Base-by-base conservation (phyloP, 2,797 vertebrate species). In the Ctenosaura bakeri region DNA sequence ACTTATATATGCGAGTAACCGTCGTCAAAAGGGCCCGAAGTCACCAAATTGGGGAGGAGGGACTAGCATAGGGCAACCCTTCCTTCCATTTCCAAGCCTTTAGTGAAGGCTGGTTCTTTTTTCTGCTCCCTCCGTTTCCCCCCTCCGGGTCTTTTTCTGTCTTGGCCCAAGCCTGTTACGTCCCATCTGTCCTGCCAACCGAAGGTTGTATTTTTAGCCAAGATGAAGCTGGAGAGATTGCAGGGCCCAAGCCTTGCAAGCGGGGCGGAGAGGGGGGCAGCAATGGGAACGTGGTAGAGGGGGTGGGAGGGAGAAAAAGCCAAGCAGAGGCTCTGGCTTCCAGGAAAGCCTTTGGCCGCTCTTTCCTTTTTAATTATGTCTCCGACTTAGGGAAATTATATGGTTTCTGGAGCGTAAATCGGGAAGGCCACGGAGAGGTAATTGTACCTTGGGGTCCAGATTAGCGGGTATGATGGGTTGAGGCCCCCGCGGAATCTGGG, bases 391-490 rank as follows among this genome's bases (percentile, higher is more conserved):
- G 94, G 83, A 94, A 92, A 96, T 95, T 56, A 95, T 0, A 92
- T 0, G 92, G 95, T 93, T 95, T 89, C 88, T 74, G 1, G 64
- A 95, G 90, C 52, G 0, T 56, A 93, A 94, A 82, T 87, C 59
- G 90, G 81, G 92, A 46, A 91, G 22, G 6, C 8, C 86, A 22
- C 5, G 85, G 78, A 93, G 76, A 94, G 93, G 94, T 92, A 94
- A 96, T 96, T 96, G 96, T 86, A 91, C 89, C 93, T 90, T 76
- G 0, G 95, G 90, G 94, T 93, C 90, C 79, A 85, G 92, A 93
- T 74, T 54, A 62, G 59, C 4, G 59, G 59, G 59, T 62, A 62
- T 62, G 20, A 22, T 22, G 59, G 59, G 10, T n/a, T 18, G 5
- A 9, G 26, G 1, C 32, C 56, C 87, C 90, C 29, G 42, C 1